Base-by-base conservation (phyloP, 2,888 invertebrate genomes). In the Tetragonula carbonaria region DNA sequence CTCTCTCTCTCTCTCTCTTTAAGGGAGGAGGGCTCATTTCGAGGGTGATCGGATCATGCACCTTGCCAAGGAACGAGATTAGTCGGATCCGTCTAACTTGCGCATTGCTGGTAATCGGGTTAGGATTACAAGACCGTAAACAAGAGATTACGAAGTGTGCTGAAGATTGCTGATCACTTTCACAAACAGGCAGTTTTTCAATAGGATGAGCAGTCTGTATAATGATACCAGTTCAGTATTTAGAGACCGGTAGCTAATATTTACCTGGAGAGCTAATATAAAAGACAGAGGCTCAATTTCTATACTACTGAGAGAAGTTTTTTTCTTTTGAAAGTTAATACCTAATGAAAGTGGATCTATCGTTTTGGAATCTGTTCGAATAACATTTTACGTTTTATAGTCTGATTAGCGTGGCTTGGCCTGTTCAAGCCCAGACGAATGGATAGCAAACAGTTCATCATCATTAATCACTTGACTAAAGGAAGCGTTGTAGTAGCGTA, bases 381-480 rank as follows among this genome's bases (percentile, higher is more conserved):
- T 8, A 45, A 45, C 45, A 45, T 45, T 45, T 45, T 8, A 84
- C 50, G 50, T 83, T 72, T 78, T 72, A 72, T 38, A 57, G 55
- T 68, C 45, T 84, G 77, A 84, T 80, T 82, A 81, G 72, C 74
- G 62, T 33, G 68, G 75, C 65, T 68, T 51, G 82, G 59, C 76
- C 79, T 68, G 73, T 72, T 82, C 85, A 79, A 78, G 71, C 83
- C 87, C 87, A 88, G 91, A 91, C 84, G 90, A 92, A 91, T 90
- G 86, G 78, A 84, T 73, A 83, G 85, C 85, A 78, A 86, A 81
- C 84, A 75, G 76, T 72, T 86, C 78, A 77, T 82, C 91, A 90
- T 92, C 92, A 92, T 93, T 92, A 92, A 93, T 93, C 92, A 93
- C 82, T 78, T 84, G 77, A 73, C 70, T 80, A 82, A 72, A 78